A percentile compares a stretch with the other conserved stretches of the same genome.
phyloP scores from a whole-genome alignment of 2,888 invertebrate genomes.

The Listrodromus nycthemerus region DNA sequence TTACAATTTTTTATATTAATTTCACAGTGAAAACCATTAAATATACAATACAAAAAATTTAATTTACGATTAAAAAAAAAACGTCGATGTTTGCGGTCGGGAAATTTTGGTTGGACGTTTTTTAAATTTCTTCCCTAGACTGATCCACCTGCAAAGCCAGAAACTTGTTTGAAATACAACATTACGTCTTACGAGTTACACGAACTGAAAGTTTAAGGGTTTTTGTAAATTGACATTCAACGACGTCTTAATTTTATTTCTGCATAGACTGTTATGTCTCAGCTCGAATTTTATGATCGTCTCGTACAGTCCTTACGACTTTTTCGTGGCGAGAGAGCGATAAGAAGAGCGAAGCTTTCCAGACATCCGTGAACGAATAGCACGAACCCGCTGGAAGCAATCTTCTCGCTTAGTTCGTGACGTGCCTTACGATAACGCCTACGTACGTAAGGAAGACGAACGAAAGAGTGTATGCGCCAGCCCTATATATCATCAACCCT shows the following conservation, averaged over 20 bases:
- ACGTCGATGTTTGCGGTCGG: too few relatives aligned
- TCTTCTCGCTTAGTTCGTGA: slow-evolving; percentile 52
- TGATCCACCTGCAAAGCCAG: not conserved
- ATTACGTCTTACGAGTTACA: too few relatives aligned
- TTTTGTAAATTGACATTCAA: not conserved
- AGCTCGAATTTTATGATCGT: slow-evolving; percentile 5
- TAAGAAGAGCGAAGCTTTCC: slow-evolving; percentile 40
- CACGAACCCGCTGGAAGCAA: slow-evolving; percentile 38
- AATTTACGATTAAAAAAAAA: too few relatives aligned
- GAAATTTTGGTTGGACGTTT: not conserved
- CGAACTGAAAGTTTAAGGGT: too few relatives aligned
- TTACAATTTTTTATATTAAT: too few relatives aligned
- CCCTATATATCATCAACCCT: not conserved
- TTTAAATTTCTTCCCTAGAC: not conserved
- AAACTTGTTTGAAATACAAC: too few relatives aligned
- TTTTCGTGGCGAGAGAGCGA: slow-evolving; percentile 31
- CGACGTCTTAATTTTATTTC: not conserved
- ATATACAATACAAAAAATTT: too few relatives aligned
- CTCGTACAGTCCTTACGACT: slow-evolving; percentile 37
- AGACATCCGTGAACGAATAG: slow-evolving; percentile 18
- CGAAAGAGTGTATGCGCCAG: not conserved
- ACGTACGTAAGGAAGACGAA: not conserved
- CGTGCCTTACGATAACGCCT: slow-evolving; percentile 47
- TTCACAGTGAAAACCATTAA: too few relatives aligned
- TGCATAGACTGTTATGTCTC: not conserved